Evolutionary conservation across 2,888 invertebrate species (phyloP).

Genomic region (Agonum fuliginosum): DNA sequence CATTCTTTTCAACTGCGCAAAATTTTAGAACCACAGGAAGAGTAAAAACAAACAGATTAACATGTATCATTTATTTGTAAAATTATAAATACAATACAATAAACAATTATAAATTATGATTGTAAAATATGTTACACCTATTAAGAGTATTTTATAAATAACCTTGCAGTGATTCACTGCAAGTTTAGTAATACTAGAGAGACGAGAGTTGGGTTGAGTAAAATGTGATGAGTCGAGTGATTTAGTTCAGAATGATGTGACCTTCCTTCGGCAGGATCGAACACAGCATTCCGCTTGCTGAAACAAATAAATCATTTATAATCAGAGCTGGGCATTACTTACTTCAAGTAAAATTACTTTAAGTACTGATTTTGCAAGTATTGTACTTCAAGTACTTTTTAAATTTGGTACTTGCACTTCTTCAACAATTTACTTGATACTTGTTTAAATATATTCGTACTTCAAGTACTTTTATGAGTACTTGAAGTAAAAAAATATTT

Average conservation of each 20-base stretch:
- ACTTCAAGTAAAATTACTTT: too few relatives aligned
- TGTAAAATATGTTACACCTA: conserved; percentile 33
- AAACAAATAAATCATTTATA: conserved; percentile 67
- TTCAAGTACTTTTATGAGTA: too few relatives aligned
- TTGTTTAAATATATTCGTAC: too few relatives aligned
- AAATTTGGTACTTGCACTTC: too few relatives aligned
- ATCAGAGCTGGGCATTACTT: too few relatives aligned
- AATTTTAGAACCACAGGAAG: conserved; percentile 23
- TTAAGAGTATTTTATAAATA: conserved; percentile 53
- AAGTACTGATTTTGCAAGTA: too few relatives aligned
- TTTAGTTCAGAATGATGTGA: conserved; percentile 65
- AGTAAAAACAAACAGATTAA: conserved; percentile 2
- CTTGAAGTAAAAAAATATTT: too few relatives aligned
- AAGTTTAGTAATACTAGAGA: conserved; percentile 22
- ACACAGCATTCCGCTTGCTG: conserved; percentile 77
- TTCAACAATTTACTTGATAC: too few relatives aligned
- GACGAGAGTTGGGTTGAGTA: not conserved
- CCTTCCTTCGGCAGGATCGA: conserved; percentile 74
- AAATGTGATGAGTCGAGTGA: conserved; percentile 3
- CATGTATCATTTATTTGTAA: conserved; percentile 38
- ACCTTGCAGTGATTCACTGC: conserved; percentile 13
- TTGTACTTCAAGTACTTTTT: too few relatives aligned
- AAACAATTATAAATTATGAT: conserved; percentile 41
- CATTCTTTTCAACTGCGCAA: not conserved
- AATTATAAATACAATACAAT: conserved; percentile 40